Conservation (phyloP, 2,888 invertebrate species). For the Brenthis daphne region DNA sequence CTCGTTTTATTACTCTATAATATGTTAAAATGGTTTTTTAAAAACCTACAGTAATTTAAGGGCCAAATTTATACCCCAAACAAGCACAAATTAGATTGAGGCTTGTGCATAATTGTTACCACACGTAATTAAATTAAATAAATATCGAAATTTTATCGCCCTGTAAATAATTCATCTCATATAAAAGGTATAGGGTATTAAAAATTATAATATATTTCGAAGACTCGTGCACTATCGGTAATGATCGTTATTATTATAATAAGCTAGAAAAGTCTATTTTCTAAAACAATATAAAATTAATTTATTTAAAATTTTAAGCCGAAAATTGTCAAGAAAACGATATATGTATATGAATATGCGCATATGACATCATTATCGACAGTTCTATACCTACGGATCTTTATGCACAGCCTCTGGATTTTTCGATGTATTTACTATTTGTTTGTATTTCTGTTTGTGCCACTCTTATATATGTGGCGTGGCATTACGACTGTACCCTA, state of each 20-base stretch:
- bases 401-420: constrained; percentile 53
- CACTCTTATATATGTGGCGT: constrained; percentile 45
- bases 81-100: constrained; percentile 62
- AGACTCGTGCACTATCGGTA: background rate
- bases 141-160: constrained; percentile 32
- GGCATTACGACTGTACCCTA: constrained; percentile 63
- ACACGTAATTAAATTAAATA: background rate
- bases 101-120: constrained; percentile 49
- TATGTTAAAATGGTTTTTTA: constrained; percentile 47
- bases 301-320: constrained; percentile 3
- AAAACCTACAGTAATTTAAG: constrained; percentile 54
- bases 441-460: constrained; percentile 39
- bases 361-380: background rate
- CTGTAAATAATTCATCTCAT: constrained; percentile 48
- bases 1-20: constrained; percentile 13
- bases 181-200: constrained; percentile 22
- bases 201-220: constrained; percentile 1
- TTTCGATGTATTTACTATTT: constrained; percentile 68
- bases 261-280: constrained; percentile 9
- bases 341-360: background rate
- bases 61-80: constrained; percentile 60
- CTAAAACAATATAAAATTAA: constrained; percentile 3
- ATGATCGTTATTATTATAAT: background rate
- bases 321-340: background rate
- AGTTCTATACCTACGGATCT: constrained; percentile 18